Percentiles rank a stretch among this genome's conserved stretches.
These are phyloP conservation scores for Octomys mimax DNA, from an alignment of 2,797 vertebrate genomes.

Conservation along the genomic window DNA sequence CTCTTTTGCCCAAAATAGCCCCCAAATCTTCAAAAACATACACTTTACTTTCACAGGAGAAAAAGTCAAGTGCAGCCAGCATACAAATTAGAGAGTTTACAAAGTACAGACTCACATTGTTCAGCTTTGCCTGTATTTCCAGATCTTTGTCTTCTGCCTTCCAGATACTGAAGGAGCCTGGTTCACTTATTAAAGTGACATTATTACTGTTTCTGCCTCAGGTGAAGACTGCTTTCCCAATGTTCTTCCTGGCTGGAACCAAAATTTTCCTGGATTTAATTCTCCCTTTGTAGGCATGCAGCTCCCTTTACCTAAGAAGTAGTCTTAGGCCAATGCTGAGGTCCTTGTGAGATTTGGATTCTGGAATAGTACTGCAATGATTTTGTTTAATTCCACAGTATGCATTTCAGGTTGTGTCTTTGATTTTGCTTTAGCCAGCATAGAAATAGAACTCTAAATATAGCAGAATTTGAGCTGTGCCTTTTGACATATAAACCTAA, in stretches of 20 bases:
- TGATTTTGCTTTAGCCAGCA: neutral
- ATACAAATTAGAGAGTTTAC: neutral
- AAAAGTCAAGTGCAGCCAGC: neutral
- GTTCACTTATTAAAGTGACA: neutral
- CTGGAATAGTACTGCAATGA: too few relatives aligned
- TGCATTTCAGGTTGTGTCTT: neutral
- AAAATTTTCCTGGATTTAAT: neutral
- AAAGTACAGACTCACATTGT: neutral
- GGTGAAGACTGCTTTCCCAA: neutral
- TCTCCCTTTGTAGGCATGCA: neutral
- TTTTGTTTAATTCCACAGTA: accelerated
- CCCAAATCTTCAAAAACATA: neutral
- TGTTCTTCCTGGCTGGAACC: too few relatives aligned
- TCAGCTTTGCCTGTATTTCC: neutral
- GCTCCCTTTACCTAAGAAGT: neutral
- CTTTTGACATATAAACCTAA: neutral
- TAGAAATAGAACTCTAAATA: neutral
- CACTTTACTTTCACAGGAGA: neutral
- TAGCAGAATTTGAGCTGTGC: neutral
- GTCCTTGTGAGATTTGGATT: neutral
- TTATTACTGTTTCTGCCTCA: neutral
- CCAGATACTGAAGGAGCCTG: neutral
- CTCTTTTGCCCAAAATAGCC: neutral
- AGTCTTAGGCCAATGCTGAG: neutral
- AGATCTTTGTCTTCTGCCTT: neutral